A percentile compares a stretch with the other conserved stretches of the same genome.
Conservation (phyloP, 2,888 invertebrate genomes). For the Erannis defoliaria region DNA sequence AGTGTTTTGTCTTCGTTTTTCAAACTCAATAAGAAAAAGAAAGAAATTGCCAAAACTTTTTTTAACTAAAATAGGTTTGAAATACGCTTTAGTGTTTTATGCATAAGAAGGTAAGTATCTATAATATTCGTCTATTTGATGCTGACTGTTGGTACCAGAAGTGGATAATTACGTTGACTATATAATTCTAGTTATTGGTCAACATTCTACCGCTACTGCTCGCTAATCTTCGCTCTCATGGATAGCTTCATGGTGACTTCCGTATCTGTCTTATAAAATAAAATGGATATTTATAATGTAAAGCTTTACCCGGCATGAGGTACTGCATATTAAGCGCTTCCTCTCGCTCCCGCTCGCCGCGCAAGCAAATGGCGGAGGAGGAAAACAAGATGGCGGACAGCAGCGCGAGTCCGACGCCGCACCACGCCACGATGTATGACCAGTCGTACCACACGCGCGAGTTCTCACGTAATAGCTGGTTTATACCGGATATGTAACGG, state of each 20-base stretch:
- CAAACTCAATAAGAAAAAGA: too few relatives aligned
- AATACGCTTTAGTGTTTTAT: too few relatives aligned
- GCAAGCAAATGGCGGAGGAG: constrained; percentile 97
- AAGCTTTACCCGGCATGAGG: constrained; percentile 95
- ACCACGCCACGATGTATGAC: constrained; percentile 99
- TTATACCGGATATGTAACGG: constrained; percentile 61
- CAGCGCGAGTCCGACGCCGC: constrained; percentile 96
- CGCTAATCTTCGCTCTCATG: too few relatives aligned
- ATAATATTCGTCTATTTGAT: not conserved
- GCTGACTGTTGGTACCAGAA: too few relatives aligned
- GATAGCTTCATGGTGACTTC: not conserved
- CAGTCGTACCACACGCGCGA: constrained; percentile 96
- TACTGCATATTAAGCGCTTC: constrained; percentile 99
- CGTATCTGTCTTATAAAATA: constrained; percentile 14
- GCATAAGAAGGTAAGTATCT: too few relatives aligned
- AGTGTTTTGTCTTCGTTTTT: too few relatives aligned
- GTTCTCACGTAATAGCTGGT: constrained; percentile 94
- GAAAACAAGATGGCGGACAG: constrained; percentile 97
- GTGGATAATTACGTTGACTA: too few relatives aligned
- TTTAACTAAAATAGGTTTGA: too few relatives aligned
- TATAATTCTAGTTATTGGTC: too few relatives aligned
- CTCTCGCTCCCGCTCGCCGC: constrained; percentile 97
- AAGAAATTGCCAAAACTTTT: too few relatives aligned
- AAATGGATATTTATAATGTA: constrained; percentile 42
- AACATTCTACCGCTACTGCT: too few relatives aligned